Evolutionary conservation across 2,113 vertebrate genomes (phyloP).

Genomic region (Sylvietta virens): DNA sequence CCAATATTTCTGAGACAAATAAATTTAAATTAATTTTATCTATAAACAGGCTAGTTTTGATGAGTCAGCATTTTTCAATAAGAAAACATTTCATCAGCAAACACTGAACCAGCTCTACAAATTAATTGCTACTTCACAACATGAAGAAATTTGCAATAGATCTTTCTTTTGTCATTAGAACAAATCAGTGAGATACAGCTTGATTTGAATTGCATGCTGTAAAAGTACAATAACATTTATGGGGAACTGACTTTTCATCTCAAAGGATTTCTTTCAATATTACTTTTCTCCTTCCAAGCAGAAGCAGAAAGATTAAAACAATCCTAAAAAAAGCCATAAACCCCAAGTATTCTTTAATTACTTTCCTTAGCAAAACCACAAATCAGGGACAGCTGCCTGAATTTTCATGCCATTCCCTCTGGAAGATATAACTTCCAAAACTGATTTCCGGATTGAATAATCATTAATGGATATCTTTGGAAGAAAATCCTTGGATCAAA

Average conservation of each 20-base stretch:
- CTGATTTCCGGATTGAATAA: neutral
- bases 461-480: neutral
- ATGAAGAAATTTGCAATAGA: neutral
- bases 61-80: neutral
- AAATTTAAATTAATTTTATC: conserved; percentile 5
- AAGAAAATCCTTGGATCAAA: neutral
- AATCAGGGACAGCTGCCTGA: neutral
- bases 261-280: neutral
- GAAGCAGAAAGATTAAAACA: conserved; percentile 20
- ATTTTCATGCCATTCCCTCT: neutral
- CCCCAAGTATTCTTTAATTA: neutral
- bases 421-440: neutral
- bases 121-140: conserved; percentile 36
- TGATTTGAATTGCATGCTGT: conserved; percentile 31
- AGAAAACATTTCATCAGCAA: conserved; percentile 17
- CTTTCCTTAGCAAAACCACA: neutral
- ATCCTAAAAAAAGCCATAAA: conserved; percentile 27
- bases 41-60: neutral
- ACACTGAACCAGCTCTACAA: neutral
- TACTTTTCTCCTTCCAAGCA: neutral
- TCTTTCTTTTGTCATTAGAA: conserved; percentile 31
- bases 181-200: conserved; percentile 12
- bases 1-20: neutral
- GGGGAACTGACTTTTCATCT: neutral
- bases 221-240: neutral